Conservation (phyloP, 1,140 invertebrate species). For the Nixonia krombeini region DNA sequence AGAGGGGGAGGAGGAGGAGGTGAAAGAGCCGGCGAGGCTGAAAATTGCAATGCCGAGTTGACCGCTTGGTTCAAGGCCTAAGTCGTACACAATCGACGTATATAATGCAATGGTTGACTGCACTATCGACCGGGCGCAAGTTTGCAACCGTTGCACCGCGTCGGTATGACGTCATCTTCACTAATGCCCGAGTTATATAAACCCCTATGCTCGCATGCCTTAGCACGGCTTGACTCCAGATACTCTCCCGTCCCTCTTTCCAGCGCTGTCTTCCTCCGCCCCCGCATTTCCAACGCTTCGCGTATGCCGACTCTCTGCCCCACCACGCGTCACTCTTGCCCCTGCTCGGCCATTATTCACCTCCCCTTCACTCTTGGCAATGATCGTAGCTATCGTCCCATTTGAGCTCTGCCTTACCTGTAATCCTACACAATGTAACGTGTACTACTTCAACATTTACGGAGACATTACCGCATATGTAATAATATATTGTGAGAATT, state of each 20-base stretch:
- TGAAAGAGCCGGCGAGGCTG: slow-evolving; percentile 39
- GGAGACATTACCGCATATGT: too few relatives aligned
- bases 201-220: slow-evolving; percentile 48
- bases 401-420: too few relatives aligned
- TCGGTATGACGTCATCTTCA: slow-evolving; percentile 46
- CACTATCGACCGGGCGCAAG: slow-evolving; percentile 42
- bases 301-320: slow-evolving; percentile 26
- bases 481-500: too few relatives aligned
- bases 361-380: too few relatives aligned
- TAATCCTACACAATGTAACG: too few relatives aligned
- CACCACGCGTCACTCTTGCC: slow-evolving; percentile 28
- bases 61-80: slow-evolving; percentile 47
- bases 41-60: slow-evolving; percentile 48
- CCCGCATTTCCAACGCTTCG: slow-evolving; percentile 18
- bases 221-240: slow-evolving; percentile 33
- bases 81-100: slow-evolving; percentile 49
- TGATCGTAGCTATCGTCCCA: too few relatives aligned
- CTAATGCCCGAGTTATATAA: slow-evolving; percentile 55
- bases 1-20: slow-evolving; percentile 11
- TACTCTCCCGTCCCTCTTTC: slow-evolving; percentile 33
- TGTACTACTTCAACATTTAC: too few relatives aligned
- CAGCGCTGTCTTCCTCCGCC: neutral
- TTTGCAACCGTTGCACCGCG: slow-evolving; percentile 49
- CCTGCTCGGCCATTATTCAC: too few relatives aligned
- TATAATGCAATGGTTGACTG: too few relatives aligned